Conservation (phyloP, 2,113 vertebrate species). For the Psephotus haematonotus region DNA sequence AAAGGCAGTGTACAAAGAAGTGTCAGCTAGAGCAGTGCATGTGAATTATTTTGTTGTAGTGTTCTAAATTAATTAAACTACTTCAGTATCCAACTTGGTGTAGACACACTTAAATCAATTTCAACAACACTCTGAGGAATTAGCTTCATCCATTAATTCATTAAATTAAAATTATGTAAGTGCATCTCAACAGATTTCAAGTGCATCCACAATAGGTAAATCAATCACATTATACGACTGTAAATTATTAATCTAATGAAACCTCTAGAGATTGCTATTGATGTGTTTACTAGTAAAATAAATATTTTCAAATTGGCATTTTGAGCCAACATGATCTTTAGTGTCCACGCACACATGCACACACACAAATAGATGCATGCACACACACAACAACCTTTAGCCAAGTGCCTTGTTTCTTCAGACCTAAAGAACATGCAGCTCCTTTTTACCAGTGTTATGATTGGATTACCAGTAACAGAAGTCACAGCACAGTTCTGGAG, state of each 20-base stretch:
- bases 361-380: accelerated
- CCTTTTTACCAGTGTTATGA: not conserved
- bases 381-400: not conserved
- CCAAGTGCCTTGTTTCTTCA: not conserved
- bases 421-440: not conserved
- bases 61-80: not conserved
- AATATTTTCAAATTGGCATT: not conserved
- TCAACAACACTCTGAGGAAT: not conserved
- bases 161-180: not conserved
- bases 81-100: not conserved
- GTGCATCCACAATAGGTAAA: not conserved
- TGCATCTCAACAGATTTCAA: not conserved
- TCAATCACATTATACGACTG: not conserved
- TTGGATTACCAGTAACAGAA: not conserved
- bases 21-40: not conserved
- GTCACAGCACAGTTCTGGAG: not conserved
- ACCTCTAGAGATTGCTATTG: not conserved
- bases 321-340: not conserved
- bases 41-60: not conserved
- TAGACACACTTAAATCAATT: not conserved
- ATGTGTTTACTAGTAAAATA: constrained; percentile 19
- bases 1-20: not conserved
- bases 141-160: constrained; percentile 16
- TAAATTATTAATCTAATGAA: constrained; percentile 34
- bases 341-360: not conserved